Evolutionary conservation across 2,113 vertebrate species (phyloP), one percentile per base, ranked within the genome.

Genomic region (Girardinichthys multiradiatus): DNA sequence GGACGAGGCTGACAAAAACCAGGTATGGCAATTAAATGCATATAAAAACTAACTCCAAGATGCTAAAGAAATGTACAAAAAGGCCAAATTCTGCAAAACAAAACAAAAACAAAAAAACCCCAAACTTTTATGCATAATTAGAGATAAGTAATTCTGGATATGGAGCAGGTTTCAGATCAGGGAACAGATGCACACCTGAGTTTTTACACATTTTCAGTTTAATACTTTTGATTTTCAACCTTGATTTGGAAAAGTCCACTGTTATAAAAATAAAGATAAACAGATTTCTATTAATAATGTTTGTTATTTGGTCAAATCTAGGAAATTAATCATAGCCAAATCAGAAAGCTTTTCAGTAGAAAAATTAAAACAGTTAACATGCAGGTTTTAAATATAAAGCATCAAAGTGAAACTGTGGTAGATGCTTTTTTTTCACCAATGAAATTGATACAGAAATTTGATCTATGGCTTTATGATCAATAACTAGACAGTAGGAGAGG

Each of bases 1-100:
- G 97, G 95, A 69, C 98, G 96, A 42, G 98, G 98, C 98, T 99
- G 88, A 42, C 64, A 31, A 48, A 91, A 72, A 81, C 88, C 62
- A 45, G 14, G 81, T 1, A 76, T 33, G 35, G 4, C 2, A 21
- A 75, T 75, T 61, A 75, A 69, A 72, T 42, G 4, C 64, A n/a
- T 15, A 39, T 1, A 51, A 8, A 15, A 29, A 39, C 31, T 4
- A 17, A 30, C 33, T 26, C 4, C 12, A 37, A 58, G 24, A 14
- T 45, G 37, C 54, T 62, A 62, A 2, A 62, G 21, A 21, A 29
- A 19, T 19, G 42, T 19, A 2, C 42, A 45, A 45, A 45, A 1
- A 1, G 42, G 14, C 5, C 15, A 45, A 6, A 45, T 45, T 45
- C 42, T 45, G 42, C 39, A 15, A 42, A 13, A 15, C 15, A 45